phyloP scores from a whole-genome alignment of 2,888 invertebrate genomes.

The Erpobdella octoculata region DNA sequence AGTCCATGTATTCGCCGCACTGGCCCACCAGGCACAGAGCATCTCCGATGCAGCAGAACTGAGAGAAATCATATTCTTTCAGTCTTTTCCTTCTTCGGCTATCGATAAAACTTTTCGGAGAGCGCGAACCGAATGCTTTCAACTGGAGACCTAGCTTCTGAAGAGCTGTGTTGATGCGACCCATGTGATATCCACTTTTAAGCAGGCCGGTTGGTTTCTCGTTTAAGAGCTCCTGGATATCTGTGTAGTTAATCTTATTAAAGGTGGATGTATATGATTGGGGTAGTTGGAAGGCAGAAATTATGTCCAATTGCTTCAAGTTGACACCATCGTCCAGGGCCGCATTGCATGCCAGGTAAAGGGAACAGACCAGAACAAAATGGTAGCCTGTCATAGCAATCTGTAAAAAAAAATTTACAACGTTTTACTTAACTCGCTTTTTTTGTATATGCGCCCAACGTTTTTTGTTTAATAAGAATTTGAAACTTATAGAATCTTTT shows the following conservation, averaged over 20 bases:
- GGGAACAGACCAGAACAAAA: too few relatives aligned
- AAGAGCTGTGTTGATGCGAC: background rate
- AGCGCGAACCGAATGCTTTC: background rate
- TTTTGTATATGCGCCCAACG: too few relatives aligned
- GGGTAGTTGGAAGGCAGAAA: background rate
- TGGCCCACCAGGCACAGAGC: constrained; percentile 14
- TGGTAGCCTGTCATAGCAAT: too few relatives aligned
- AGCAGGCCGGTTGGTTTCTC: too few relatives aligned
- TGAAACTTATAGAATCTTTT: too few relatives aligned
- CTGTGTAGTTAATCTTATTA: background rate
- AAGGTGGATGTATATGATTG: background rate
- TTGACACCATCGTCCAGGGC: background rate
- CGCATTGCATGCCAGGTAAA: background rate
- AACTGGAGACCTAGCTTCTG: constrained; percentile 3
- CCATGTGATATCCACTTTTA: background rate
- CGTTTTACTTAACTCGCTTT: too few relatives aligned
- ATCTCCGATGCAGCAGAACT: constrained; percentile 24
- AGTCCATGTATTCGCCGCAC: background rate
- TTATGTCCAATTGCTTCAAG: background rate
- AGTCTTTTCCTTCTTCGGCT: background rate
- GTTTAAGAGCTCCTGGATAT: too few relatives aligned
- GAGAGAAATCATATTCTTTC: background rate
- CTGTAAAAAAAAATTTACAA: too few relatives aligned
- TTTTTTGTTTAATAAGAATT: too few relatives aligned
- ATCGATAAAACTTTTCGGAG: background rate